Base-by-base conservation (phyloP, 2,113 vertebrate species). In the Suricata suricatta region DNA sequence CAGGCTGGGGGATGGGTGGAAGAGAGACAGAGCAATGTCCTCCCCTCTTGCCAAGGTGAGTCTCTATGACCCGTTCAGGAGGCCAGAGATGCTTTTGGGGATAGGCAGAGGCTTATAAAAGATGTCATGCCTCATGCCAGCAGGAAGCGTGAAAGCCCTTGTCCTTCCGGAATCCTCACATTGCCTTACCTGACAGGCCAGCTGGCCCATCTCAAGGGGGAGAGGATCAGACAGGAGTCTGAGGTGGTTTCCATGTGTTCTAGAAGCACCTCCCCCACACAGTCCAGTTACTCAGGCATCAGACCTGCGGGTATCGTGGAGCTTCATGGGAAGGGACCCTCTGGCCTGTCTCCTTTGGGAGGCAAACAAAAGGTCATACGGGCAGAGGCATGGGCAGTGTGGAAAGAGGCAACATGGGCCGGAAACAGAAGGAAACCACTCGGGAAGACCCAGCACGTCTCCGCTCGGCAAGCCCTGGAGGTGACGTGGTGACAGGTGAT, bases 121-220 rank as follows among this genome's bases (percentile, higher is more conserved):
- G 77, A 38, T 35, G 8, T 12, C 60, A 27, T 60, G 63, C 21
- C 41, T 10, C 0, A 9, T 63, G 79, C 19, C 79, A 71, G 6
- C 69, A n/a, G 19, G n/a, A 3, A 10, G n/a, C 44, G 29, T 64
- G 50, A 81, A 29, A 69, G 60, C 21, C 31, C 31, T 44, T n/a
- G n/a, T 60, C 15, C 63, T 76, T 52, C 27, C 64, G 31, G 80
- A 89, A 63, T 16, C 63, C 29, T 79, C 29, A 27, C 4, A 1
- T 9, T n/a, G 21, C n/a, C 44, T 4, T 71, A 0, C 63, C 7
- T 9, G 0, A 17, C 0, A 4, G 79, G n/a, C 50, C 63, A 71
- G 63, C 80, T 63, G 19, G 60, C 27, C 63, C 25, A 52, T 27
- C 21, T 63, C 12, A 2, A 2, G 31, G 3, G 11, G 5, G 9